Conservation (phyloP, 2,113 vertebrate species). For the Ginglymostoma cirratum region DNA sequence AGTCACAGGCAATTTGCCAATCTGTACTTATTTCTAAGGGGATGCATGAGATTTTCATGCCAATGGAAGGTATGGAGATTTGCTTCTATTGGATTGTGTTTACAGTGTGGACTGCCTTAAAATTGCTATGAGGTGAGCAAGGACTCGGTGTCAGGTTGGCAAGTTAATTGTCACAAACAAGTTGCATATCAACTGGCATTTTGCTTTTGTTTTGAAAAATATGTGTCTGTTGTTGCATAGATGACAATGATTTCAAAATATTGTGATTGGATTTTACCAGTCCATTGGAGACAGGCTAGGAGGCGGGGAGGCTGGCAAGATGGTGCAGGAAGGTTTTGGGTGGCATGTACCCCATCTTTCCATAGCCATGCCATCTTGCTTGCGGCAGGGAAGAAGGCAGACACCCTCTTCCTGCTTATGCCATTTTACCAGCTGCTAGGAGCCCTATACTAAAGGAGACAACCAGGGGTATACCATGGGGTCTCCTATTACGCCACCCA, state of each 20-base stretch:
- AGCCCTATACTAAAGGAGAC: too few relatives aligned
- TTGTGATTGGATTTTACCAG: too few relatives aligned
- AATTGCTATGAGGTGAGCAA: background rate
- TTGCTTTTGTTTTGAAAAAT: background rate
- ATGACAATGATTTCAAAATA: background rate
- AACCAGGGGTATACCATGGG: too few relatives aligned
- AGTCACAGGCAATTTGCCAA: background rate
- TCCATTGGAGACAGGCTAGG: too few relatives aligned
- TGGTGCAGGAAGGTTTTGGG: too few relatives aligned
- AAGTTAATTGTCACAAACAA: background rate
- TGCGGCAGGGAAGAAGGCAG: too few relatives aligned
- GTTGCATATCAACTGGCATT: background rate
- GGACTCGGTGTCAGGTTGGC: background rate
- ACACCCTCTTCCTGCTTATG: too few relatives aligned
- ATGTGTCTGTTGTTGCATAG: background rate
- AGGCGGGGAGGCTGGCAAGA: too few relatives aligned
- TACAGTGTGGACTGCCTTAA: background rate
- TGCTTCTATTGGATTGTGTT: background rate
- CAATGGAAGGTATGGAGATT: background rate
- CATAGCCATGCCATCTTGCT: too few relatives aligned
- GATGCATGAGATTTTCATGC: background rate
- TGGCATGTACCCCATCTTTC: too few relatives aligned
- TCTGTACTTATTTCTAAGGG: background rate
- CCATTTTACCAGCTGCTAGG: too few relatives aligned
- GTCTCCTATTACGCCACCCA: too few relatives aligned